Evolutionary conservation across 1,140 invertebrate species (phyloP), one percentile per base, ranked within the genome.

Genomic region (Drosophila rufa): DNA sequence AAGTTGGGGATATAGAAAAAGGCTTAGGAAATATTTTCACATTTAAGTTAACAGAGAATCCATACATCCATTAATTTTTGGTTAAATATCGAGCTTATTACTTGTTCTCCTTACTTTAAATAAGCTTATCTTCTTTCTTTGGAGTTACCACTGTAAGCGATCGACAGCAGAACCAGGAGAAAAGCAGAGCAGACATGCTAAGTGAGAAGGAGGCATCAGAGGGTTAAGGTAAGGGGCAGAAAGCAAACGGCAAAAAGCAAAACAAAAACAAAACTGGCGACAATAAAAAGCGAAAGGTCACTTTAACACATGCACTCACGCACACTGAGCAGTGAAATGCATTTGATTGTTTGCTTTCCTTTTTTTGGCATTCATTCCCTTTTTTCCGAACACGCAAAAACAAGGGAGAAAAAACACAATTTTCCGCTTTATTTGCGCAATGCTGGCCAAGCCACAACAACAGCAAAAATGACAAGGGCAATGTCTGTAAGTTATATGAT

Each of bases 301-400:
- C 60, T 84, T 79, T 75, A 68, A 71, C 80, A 80, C 68, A 87
- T 67, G 42, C 57, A 55, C 80, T 67, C 51, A 48, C 45, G 48
- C 14, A 59, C 43, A 51, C 42, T 7, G 50, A n/a, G 43, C 53
- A 90, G 85, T 81, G 81, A 75, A 85, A 81, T 85, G 85, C 75
- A 85, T 89, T 89, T 90, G 85, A 89, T 89, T 89, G 85, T 84
- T 84, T 90, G 75, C 75, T 36, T 76, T 78, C 75, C 78, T 75
- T 76, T 67, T 59, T 38, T 58, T 59, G 19, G 11, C 25, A 33
- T 36, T 43, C 9, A 61, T n/a, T 38, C 14, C 36, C 56, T 46
- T 58, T 40, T 22, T 43, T 17, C 55, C 46, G 69, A 43, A 66
- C 60, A 75, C 56, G 79, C 68, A 78, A 89, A 76, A 75, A 79